Base-by-base conservation (phyloP, 2,797 vertebrate species). In the Sparus aurata region DNA sequence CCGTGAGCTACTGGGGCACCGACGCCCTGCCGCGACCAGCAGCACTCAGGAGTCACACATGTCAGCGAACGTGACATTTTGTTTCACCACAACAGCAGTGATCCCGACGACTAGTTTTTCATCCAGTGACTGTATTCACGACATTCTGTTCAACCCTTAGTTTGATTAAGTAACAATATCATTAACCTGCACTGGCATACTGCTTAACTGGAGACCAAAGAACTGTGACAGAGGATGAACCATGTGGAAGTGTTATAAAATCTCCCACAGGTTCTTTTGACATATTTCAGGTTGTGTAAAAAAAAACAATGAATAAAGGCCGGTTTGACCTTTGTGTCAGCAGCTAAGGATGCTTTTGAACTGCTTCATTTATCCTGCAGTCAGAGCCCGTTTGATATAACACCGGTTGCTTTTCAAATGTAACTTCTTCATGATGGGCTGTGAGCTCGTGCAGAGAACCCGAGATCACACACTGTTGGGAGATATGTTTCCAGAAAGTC, bases 221-320 rank as follows among this genome's bases (percentile, higher is more conserved):
- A 25, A 70, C 18, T 25, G 22, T 57, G 45, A 61, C 61, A 18
- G 12, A 34, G 6, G 61, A 20, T 20, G 1, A 18, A 50, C 43
- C 65, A 13, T 53, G 62, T 63, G 69, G 16, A 81, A 72, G 16
- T 64, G 17, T 41, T 34, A 3, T 18, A 23, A 69, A 81, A 41
- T 64, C 25, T 61, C 47, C 34, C 0, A 17, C 43, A 34, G 17
- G 15, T 2, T 59, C 41, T 20, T 69, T 60, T 73, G 59, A 54
- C 68, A 20, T 23, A 63, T 59, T 49, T 7, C 34, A 22, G 17
- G 4, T 11, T 76, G 25, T 60, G 23, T 23, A 18, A 53, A 69
- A 69, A 69, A 65, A 3, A 34, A 66, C 46, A 50, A 22, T 80
- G 22, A 82, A 87, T 83, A 85, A 88, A 82, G 22, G 46, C 22